Base-by-base conservation (phyloP, 2,113 vertebrate genomes). In the Sinocyclocheilus maitianheensis region DNA sequence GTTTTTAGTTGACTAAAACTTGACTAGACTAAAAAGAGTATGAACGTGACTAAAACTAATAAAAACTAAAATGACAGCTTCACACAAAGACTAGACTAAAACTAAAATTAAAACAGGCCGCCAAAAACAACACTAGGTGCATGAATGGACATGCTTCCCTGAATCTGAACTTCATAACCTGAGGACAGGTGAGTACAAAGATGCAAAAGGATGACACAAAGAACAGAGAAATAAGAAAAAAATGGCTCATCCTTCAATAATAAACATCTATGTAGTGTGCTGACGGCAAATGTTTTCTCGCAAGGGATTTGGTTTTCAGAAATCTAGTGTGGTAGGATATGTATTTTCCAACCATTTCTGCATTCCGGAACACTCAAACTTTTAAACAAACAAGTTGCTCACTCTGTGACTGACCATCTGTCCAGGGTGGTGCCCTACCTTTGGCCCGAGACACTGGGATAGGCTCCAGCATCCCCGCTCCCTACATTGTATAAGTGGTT, bases 331-430 rank as follows among this genome's bases (percentile, higher is more conserved):
- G 65, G 13, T 67, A 67, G 2, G 26, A 22, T 62, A n/a, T 62
- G 22, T n/a, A 62, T 62, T 62, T 62, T n/a, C 6, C 37, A 22
- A 20, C 69, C 34, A 40, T 34, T 18, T 40, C 16, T 34, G 34
- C 69, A 72, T 40, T 40, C 69, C 34, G 6, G 30, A 34, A 72
- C 5, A 40, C 69, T 72, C 69, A 72, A 72, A 72, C 34, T 40
- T 72, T 40, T 40, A 62, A 62, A 62, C 58, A 62, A 62, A 62
- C 58, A 76, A 48, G 46, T 77, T 48, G n/a, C 74, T 77, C 16
- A 3, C 74, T 26, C 46, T 51, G n/a, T 43, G 46, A 48, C n/a
- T 76, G n/a, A 7, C 46, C 74, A 51, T 26, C n/a, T 77, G 74
- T 51, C 13, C 46, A 40, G 20, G 37, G n/a, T 76, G 74, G 46